Conservation (phyloP, 2,888 invertebrate species). For the Cheilosia urbana region DNA sequence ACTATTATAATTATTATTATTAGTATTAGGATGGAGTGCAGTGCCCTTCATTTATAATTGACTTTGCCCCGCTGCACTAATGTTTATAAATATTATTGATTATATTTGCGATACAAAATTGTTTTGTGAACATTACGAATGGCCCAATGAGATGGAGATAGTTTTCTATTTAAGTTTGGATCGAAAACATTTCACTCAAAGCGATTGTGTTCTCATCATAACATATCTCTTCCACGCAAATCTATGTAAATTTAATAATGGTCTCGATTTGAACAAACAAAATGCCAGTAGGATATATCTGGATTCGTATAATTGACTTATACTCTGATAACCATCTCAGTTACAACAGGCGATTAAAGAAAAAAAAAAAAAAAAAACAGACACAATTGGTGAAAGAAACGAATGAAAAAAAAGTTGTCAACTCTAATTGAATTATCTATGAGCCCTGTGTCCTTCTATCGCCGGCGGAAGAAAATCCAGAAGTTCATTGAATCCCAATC, state of each 20-base stretch:
- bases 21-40: too few relatives aligned
- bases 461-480: not conserved
- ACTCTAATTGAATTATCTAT: conserved; percentile 45
- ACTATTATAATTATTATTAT: too few relatives aligned
- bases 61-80: too few relatives aligned
- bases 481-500: conserved; percentile 17
- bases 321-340: conserved; percentile 35
- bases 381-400: conserved; percentile 3
- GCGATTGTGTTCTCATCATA: too few relatives aligned
- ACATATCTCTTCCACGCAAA: not conserved
- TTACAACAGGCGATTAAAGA: conserved; percentile 6
- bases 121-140: not conserved
- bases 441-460: conserved; percentile 9
- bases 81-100: too few relatives aligned
- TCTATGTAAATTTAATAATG: conserved; percentile 8
- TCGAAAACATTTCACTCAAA: too few relatives aligned
- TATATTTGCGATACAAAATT: too few relatives aligned
- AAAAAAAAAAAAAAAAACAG: not conserved
- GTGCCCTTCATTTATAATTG: too few relatives aligned
- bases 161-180: too few relatives aligned
- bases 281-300: not conserved
- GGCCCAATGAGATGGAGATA: not conserved
- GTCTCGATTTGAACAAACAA: not conserved
- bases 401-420: not conserved
- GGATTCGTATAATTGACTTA: conserved; percentile 24